Evolutionary conservation across 2,113 vertebrate genomes (phyloP).

Genomic region (Oreochromis aureus): DNA sequence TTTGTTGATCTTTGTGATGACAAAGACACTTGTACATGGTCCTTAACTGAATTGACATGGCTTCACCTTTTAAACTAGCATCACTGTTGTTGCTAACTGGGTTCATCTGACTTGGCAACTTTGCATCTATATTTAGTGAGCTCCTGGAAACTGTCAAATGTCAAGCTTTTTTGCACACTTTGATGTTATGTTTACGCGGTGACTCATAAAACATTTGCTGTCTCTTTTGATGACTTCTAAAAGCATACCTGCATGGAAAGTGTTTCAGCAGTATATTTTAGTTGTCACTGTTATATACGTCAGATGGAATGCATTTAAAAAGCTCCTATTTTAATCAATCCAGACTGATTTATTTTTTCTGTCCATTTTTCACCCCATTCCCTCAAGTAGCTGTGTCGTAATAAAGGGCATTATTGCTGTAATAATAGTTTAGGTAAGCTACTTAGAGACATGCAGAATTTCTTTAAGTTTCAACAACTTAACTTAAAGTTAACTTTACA

Average conservation of each 20-base stretch:
- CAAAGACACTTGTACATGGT: not conserved
- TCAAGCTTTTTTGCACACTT: not conserved
- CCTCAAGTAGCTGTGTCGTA: not conserved
- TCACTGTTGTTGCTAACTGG: not conserved
- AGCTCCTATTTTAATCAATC: not conserved
- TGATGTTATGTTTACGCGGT: not conserved
- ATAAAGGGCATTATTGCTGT: not conserved
- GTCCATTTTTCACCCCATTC: not conserved
- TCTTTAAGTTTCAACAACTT: not conserved
- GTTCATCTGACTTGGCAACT: not conserved
- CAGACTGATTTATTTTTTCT: not conserved
- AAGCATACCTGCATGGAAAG: not conserved
- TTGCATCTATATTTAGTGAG: not conserved
- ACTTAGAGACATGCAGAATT: not conserved
- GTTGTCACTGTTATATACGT: not conserved
- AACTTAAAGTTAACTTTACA: not conserved
- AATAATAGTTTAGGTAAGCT: not conserved
- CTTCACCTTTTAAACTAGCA: not conserved
- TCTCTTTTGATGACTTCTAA: not conserved
- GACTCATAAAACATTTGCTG: not conserved
- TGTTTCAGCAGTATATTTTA: not conserved
- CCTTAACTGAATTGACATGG: not conserved
- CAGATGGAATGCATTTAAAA: not conserved
- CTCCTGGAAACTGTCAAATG: not conserved
- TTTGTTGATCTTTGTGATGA: not conserved